A percentile compares a stretch with the other conserved stretches of the same genome.
Conservation (phyloP, 2,113 vertebrate species). For the Galeopterus variegatus region DNA sequence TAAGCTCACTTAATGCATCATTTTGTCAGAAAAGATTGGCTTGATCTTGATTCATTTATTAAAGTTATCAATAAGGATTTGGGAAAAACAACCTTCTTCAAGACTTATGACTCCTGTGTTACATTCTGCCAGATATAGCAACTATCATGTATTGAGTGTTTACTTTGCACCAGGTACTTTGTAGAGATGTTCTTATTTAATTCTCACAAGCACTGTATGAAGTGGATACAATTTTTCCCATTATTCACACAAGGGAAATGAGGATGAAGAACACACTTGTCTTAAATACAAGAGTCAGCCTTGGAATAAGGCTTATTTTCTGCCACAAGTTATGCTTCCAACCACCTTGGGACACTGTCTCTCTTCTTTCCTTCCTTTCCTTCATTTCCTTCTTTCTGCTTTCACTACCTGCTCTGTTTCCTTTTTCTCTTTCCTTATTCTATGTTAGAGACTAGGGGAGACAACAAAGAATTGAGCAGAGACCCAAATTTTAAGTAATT, state of each 20-base stretch:
- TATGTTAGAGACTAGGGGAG: background rate
- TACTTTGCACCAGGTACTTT: background rate
- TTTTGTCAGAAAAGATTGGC: background rate
- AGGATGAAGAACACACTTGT: background rate
- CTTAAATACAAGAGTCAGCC: background rate
- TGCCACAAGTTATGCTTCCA: accelerated
- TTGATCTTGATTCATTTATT: background rate
- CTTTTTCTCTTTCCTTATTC: background rate
- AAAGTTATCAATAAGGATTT: background rate
- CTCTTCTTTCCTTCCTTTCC: background rate
- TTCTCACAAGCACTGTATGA: background rate
- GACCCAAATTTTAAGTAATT: background rate
- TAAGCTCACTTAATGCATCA: background rate
- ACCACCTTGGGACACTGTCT: accelerated
- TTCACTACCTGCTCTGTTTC: background rate
- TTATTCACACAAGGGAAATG: background rate
- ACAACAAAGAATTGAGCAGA: background rate
- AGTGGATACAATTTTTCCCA: background rate
- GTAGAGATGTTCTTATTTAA: background rate
- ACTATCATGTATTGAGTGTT: background rate
- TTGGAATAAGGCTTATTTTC: background rate
- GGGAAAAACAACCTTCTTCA: background rate
- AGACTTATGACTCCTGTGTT: background rate
- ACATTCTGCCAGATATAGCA: background rate
- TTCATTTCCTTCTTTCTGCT: background rate